Base-by-base conservation (phyloP, 2,888 invertebrate species). In the Lutraria lutraria region DNA sequence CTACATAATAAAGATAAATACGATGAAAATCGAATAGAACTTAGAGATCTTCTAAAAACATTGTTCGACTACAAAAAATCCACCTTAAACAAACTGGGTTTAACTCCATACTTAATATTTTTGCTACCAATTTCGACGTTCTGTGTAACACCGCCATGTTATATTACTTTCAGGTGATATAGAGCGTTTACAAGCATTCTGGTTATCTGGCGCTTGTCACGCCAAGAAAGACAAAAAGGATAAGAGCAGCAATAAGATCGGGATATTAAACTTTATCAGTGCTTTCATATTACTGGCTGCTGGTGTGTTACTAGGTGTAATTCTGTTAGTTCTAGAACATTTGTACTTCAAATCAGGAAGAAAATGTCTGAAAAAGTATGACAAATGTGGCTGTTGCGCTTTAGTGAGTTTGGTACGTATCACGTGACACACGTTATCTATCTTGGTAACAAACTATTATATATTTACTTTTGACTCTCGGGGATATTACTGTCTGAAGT, bases 281-380 rank as follows among this genome's bases (percentile, higher is more conserved):
- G 99, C 99, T 83, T 99, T 99, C 97, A 97, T 99, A 89, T 97
- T 99, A 91, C 97, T 99, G 87, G 99, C 99, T 98, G 98, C 98
- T 89, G 99, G 99, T 79, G 99, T 99, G 94, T 97, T 99, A 90
- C 97, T 99, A 93, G 99, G 99, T 0, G 98, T 98, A 0, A 97
- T 99, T 52, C 97, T 99, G 87, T 97, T 99, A 90, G 97, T 98
- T 82, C 97, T 99, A 89, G 99, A 99, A 97, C 98, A 99, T 97
- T 97, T 99, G 90, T 99, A 99, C 97, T 99, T 99, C 97, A 98
- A 98, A 95, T 99, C 99, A 88, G 95, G 96, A 53, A 94, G 96
- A 84, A 95, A 94, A 89, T 94, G 94, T 91, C 91, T 96, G 63
- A 93, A 95, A 86, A 96, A 96, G 88, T 95, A 95, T 93, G 98